Percentiles rank a stretch among this genome's conserved stretches.
phyloP scores from a whole-genome alignment of 2,113 vertebrate species.

The Pteruthius melanotis region DNA sequence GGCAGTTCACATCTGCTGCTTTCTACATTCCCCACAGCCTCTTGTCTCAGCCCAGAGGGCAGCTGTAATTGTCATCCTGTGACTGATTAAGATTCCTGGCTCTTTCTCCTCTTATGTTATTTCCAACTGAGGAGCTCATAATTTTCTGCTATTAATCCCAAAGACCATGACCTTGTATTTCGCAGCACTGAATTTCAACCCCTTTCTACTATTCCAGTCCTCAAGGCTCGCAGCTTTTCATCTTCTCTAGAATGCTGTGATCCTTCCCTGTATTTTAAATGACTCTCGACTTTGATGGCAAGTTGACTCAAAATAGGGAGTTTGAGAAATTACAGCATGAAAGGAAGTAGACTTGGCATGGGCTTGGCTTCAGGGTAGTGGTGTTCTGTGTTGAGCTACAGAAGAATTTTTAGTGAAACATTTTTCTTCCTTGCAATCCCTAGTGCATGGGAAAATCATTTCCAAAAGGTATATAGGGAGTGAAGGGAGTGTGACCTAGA shows the following conservation, averaged over 20 bases:
- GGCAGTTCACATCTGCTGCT: neutral
- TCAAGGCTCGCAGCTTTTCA: constrained; percentile 23
- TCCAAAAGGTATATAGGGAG: constrained; percentile 50
- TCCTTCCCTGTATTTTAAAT: constrained; percentile 26
- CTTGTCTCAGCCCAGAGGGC: constrained; percentile 26
- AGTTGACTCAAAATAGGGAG: constrained; percentile 24
- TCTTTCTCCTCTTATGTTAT: constrained; percentile 21
- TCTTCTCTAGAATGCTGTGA: constrained; percentile 11
- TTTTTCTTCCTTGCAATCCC: neutral
- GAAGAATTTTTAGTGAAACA: constrained; percentile 11
- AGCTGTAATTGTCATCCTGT: constrained; percentile 29
- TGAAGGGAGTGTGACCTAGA: constrained; percentile 57
- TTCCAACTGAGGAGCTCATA: constrained; percentile 23
- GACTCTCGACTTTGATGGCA: constrained; percentile 38
- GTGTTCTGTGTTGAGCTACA: neutral
- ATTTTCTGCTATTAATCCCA: constrained; percentile 44
- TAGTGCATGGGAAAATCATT: constrained; percentile 24
- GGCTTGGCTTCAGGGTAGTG: constrained; percentile 36
- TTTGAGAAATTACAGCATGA: constrained; percentile 45
- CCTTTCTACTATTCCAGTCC: neutral
- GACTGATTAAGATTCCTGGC: constrained; percentile 47
- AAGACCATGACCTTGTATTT: constrained; percentile 36
- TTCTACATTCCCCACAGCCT: neutral
- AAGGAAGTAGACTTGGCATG: constrained; percentile 41
- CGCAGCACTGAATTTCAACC: neutral